Percentiles rank a stretch among this genome's conserved stretches.
These are phyloP conservation scores for Notarius lentiginosus DNA, from an alignment of 2,113 vertebrate species.

Conservation along the genomic window DNA sequence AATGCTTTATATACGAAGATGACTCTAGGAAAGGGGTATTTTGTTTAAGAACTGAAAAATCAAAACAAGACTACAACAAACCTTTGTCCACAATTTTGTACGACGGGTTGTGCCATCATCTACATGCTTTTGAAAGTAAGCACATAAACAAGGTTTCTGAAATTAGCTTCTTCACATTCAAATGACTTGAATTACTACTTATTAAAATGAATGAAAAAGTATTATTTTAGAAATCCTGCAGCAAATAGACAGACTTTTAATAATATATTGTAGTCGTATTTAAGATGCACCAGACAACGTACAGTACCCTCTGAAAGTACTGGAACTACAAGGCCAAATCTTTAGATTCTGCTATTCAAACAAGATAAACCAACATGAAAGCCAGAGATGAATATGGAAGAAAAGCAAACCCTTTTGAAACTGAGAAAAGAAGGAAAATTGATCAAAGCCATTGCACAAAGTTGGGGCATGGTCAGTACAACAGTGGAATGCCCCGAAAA, in stretches of 20 bases:
- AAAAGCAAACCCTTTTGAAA: neutral
- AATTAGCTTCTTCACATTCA: neutral
- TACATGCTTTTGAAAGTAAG: slow-evolving; percentile 78
- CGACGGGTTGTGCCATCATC: slow-evolving; percentile 76
- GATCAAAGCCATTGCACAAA: neutral
- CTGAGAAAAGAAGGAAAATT: neutral
- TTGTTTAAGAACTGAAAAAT: slow-evolving; percentile 26
- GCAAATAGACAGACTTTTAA: neutral
- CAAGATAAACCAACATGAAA: neutral
- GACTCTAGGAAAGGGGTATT: slow-evolving; percentile 5
- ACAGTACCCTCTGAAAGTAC: neutral
- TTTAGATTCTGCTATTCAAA: neutral
- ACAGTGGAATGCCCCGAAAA: neutral
- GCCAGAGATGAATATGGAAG: neutral
- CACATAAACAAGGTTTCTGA: slow-evolving; percentile 30
- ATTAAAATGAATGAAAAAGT: neutral
- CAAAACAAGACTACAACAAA: slow-evolving; percentile 68
- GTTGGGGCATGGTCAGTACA: neutral
- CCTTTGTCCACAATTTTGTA: slow-evolving; percentile 94
- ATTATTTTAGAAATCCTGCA: neutral
- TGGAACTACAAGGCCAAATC: neutral
- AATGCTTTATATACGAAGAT: slow-evolving; percentile 21
- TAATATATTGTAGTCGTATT: neutral
- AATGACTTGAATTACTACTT: neutral
- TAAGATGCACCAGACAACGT: neutral